phyloP scores from a whole-genome alignment of 1,140 invertebrate species.

The Paralvinella palmiformis region DNA sequence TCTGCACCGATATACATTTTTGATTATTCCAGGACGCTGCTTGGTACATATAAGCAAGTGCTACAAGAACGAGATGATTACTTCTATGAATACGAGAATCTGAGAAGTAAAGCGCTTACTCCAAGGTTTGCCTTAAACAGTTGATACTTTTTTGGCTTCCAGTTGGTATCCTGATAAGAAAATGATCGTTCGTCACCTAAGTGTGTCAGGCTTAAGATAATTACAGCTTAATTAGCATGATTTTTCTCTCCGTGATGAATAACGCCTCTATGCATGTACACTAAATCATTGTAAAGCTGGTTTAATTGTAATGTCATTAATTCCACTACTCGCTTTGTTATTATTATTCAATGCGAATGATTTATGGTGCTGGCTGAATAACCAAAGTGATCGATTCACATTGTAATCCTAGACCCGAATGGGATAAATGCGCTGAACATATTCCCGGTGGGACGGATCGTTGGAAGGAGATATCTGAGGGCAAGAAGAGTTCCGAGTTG shows the following conservation, averaged over 20 bases:
- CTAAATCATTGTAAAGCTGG: no score
- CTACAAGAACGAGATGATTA: conserved; percentile 46
- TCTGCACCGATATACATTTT: no score
- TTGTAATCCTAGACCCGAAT: conserved; percentile 40
- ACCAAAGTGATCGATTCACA: conserved; percentile 37
- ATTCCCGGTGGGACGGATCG: conserved; percentile 39
- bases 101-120: conserved; percentile 39
- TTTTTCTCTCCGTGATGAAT: no score
- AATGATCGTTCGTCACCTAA: no score
- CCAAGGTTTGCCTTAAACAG: no score
- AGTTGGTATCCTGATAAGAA: no score
- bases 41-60: conserved; percentile 43
- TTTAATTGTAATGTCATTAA: neutral
- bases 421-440: conserved; percentile 43
- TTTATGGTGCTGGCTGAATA: conserved; percentile 37
- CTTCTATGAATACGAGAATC: conserved; percentile 42
- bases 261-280: no score
- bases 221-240: no score
- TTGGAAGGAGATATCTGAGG: conserved; percentile 44
- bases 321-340: no score
- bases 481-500: conserved; percentile 44
- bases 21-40: conserved; percentile 31
- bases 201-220: no score
- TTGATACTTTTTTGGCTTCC: no score
- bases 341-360: no score